Evolutionary conservation across 1,140 invertebrate species (phyloP).

Genomic region (Ganaspis sp.): DNA sequence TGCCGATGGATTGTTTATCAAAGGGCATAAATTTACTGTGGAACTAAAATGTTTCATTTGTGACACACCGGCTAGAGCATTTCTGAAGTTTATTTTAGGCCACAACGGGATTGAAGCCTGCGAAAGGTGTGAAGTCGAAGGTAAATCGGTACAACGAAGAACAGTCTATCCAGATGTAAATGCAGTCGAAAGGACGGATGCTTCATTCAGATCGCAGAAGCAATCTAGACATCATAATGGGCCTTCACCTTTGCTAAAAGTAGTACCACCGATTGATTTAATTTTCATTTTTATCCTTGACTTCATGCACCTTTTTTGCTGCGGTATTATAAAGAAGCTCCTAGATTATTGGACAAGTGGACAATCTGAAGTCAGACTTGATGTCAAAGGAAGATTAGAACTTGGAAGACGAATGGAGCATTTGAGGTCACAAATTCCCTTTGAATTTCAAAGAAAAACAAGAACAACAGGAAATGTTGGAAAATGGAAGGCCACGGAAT

Average conservation of each 20-base stretch:
- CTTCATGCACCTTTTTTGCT: too few species aligned
- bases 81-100: background rate
- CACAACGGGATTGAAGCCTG: background rate
- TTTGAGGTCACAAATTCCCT: constrained; percentile 36
- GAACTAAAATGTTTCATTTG: background rate
- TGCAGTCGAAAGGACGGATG: constrained; percentile 22
- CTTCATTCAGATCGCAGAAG: constrained; percentile 28
- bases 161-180: constrained; percentile 9
- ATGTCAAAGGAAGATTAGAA: background rate
- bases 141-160: background rate
- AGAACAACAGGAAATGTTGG: background rate
- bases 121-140: background rate
- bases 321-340: constrained; percentile 40
- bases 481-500: constrained; percentile 49
- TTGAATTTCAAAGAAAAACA: constrained; percentile 47
- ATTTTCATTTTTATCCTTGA: background rate
- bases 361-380: constrained; percentile 24
- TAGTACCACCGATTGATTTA: constrained; percentile 41
- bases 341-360: constrained; percentile 34
- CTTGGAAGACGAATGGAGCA: constrained; percentile 31
- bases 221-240: constrained; percentile 42
- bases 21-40: background rate
- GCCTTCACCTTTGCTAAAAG: constrained; percentile 27
- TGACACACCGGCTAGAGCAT: background rate
- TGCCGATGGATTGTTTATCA: background rate